Evolutionary conservation across 1,140 invertebrate genomes (phyloP), one percentile per base, ranked within the genome.

Genomic region (Zaprionus nigranus): DNA sequence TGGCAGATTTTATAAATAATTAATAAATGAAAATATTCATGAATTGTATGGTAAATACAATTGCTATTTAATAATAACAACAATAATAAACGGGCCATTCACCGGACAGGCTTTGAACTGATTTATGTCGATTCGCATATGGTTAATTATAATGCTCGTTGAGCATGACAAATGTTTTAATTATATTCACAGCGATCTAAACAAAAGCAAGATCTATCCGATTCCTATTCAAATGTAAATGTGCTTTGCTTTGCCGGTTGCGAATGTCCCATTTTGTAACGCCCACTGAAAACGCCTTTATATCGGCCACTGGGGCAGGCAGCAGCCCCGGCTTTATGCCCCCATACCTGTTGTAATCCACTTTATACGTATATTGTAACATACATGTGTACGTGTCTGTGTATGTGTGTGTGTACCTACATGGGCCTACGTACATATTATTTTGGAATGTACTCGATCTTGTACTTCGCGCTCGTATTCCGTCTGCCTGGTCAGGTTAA

Each of bases 161-260:
- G 63, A 36, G 58, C 56, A 82, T 79, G 74, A 87, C 81, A 88
- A 87, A 87, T 87, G 68, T 70, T 76, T 87, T 84, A 88, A 88
- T 87, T 83, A 78, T 83, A 80, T 74, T 64, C 66, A 65, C 65
- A 81, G 34, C 46, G 58, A 65, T 63, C 72, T 70, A 56, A 46
- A 76, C 61, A 72, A 60, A 57, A 76, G 30, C 51, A 34, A 34
- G 40, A 46, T 26, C 17, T 30, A 26, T 15, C 22, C 53, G 59
- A 61, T 66, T 15, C 22, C 53, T 53, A 61, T 66, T 30, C 26
- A 66, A 65, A 57, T 72, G 53, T 66, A 73, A 73, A 57, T 63
- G 67, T 12, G 46, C 51, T 61, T 53, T 66, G 46, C 51, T 61
- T 53, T 66, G 40, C 40, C 34, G 15, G 26, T 17, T 22, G n/a